Evolutionary conservation across 2,797 vertebrate genomes (phyloP), one percentile per base, ranked within the genome.

Genomic region (Rhynchotus rufescens): DNA sequence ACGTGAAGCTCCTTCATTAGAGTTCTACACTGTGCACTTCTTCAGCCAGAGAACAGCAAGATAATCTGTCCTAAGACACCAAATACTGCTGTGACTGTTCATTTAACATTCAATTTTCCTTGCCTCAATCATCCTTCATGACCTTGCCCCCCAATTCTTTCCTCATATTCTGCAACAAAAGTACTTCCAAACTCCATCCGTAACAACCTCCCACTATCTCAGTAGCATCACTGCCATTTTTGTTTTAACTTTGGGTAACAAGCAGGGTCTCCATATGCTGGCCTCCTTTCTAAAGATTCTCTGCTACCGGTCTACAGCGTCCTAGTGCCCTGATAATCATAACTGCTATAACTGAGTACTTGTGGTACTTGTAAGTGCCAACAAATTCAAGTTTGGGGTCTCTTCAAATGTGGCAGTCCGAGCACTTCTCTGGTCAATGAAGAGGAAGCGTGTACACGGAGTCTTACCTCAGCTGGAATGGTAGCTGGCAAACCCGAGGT

Each of bases 391-490:
- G 32, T 84, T 72, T 78, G 42, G 34, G 45, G 42, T 49, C 6
- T 69, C 32, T 81, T 56, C 40, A 62, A n/a, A 22, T 32, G 42
- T 49, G 61, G 49, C 78, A 64, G 68, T 22, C 15, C 32, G 40
- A 86, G 57, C 15, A 67, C 51, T 64, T 61, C 73, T 11, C 9
- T 57, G 38, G 36, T 45, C 68, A 76, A 22, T 42, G 66, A 91
- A 57, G 30, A 30, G 44, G 57, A 67, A 66, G n/a, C 90, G 84
- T 82, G 22, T 38, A 38, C 59, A 26, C 59, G n/a, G 60, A 26
- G 23, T 73, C 97, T 94, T 98, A 99, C 99, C 99, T 99, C 99
- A 34, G 98, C 97, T 94, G 98, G 98, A 97, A 98, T 98, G 88
- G 97, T 98, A 51, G 98, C 97, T 83, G 98, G 98, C 94, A 99